Conservation (phyloP, 64 coral and sea anemone genomes). For the Anthopleura sola region DNA sequence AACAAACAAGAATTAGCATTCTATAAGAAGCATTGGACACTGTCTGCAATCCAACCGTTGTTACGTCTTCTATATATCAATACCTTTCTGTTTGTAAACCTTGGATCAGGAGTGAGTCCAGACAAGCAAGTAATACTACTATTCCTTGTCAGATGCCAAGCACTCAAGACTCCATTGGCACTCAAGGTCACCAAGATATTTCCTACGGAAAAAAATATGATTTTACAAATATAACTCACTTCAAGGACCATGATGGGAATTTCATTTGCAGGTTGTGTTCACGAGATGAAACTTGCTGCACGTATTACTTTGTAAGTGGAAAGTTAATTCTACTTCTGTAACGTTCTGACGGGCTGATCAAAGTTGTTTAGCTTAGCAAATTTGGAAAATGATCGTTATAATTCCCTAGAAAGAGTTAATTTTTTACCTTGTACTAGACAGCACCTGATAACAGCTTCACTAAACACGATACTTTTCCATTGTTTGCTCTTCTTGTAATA, state of each 20-base stretch:
- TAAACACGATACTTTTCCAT: slow-evolving; percentile 34
- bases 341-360: no score
- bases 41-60: no score
- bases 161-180: background rate
- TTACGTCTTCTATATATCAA: no score
- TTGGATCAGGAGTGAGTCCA: background rate
- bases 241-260: no score
- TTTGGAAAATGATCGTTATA: no score
- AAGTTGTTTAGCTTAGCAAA: no score
- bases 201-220: background rate
- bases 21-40: background rate
- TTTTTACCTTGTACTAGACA: slow-evolving; percentile 18
- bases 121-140: background rate
- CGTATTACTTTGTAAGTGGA: no score
- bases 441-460: slow-evolving; percentile 7
- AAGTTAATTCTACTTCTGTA: no score
- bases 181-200: background rate
- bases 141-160: background rate
- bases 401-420: no score
- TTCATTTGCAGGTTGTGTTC: no score
- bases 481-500: slow-evolving; percentile 4
- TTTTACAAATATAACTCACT: background rate
- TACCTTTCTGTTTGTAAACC: slow-evolving; percentile 6
- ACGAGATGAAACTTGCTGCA: no score
- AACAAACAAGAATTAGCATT: background rate